Base-by-base conservation (phyloP, 2,888 invertebrate genomes). In the Harpagoxenus sublaevis region DNA sequence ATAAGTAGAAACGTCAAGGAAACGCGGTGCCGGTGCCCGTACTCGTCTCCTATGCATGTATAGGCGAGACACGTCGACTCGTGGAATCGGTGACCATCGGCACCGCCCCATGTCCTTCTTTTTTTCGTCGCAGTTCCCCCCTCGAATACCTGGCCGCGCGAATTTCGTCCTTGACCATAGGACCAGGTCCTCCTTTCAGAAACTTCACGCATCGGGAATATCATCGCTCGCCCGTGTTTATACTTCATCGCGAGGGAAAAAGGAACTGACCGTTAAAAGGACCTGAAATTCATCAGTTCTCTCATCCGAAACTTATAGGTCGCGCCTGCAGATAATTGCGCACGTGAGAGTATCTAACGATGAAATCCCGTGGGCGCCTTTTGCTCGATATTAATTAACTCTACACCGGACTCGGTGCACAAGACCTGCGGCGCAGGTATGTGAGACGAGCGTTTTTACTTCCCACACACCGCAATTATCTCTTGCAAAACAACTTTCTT, bases 401-500 rank as follows among this genome's bases (percentile, higher is more conserved):
- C 48, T 48, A 55, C 57, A 18, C 15, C 31, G 48, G 45, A 62
- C 42, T 18, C 15, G 45, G 55, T 28, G 51, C 51, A 18, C 18
- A 2, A 48, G 10, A 81, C 39, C 74, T 28, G 77, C 48, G 35
- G 74, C 62, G 31, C 23, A 51, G 53, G 28, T 81, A 81, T 28
- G 81, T 28, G 35, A 55, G 63, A 63, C 70, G 60, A 74, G 3
- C 60, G 28, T 78, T 83, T 83, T 83, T 83, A 45, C 81, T 57
- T 63, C 83, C 83, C 53, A 81, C 83, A 81, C 83, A 66, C 65
- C 42, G 79, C 82, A 78, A 78, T 83, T 83, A 77, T 65, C 53
- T 81, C 79, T 83, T 81, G 65, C 83, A 48, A 83, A 65, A 77
- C 83, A 63, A 79, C 79, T 81, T 81, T 81, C 79, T 81, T 81